Percentiles rank a stretch among this genome's conserved stretches.
phyloP scores from a whole-genome alignment of 2,113 vertebrate genomes.

The Charadrius vociferus region DNA sequence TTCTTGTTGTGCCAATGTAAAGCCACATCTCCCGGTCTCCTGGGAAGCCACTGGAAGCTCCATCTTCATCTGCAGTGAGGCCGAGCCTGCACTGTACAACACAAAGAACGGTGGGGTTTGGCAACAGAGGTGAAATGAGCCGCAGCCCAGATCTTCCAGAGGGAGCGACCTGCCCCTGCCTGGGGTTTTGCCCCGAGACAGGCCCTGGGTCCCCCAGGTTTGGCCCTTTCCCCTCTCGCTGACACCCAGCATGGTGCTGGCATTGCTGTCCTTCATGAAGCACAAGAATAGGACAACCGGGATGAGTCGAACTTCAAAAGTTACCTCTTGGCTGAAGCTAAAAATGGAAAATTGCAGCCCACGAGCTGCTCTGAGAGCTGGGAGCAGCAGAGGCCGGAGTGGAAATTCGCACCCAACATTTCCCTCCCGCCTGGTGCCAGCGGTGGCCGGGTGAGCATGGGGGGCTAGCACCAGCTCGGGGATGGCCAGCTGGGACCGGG shows the following conservation, averaged over 20 bases:
- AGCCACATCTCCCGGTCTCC: neutral
- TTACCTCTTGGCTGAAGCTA: neutral
- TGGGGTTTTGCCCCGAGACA: accelerated
- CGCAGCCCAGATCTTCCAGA: neutral
- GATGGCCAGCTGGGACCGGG: neutral
- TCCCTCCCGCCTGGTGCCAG: neutral
- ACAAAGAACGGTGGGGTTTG: accelerated
- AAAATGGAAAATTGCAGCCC: neutral
- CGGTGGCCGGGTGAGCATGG: accelerated
- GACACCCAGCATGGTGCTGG: accelerated
- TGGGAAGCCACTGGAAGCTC: neutral
- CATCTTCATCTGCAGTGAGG: neutral
- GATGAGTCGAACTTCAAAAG: neutral
- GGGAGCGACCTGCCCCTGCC: neutral
- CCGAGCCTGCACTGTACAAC: too few relatives aligned
- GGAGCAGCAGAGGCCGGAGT: neutral
- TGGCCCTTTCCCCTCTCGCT: neutral
- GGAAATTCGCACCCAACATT: neutral
- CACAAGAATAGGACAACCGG: neutral
- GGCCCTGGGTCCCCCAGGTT: neutral
- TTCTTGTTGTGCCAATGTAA: neutral
- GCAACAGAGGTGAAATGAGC: neutral
- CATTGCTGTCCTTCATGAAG: accelerated
- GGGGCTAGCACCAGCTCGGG: neutral
- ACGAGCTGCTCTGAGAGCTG: neutral